Conservation (phyloP, 1,140 invertebrate genomes). For the Calephelis virginiensis region DNA sequence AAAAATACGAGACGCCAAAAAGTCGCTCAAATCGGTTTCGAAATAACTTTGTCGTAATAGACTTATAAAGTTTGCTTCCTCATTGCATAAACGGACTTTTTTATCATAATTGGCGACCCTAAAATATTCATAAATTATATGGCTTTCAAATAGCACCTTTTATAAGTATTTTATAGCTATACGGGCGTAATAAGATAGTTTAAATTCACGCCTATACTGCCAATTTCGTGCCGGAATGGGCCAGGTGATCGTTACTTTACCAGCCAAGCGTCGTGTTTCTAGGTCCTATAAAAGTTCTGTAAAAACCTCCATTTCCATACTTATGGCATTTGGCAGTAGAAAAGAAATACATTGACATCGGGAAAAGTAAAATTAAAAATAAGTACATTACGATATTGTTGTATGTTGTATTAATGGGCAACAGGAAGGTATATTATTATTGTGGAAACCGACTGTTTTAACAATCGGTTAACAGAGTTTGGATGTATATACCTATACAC, state of each 20-base stretch:
- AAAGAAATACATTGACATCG: too few relatives aligned
- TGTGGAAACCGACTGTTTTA: too few relatives aligned
- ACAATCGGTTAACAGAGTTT: too few relatives aligned
- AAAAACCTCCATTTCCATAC: too few relatives aligned
- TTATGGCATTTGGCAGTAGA: too few relatives aligned
- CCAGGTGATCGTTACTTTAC: slow-evolving; percentile 2
- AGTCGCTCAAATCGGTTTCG: neutral
- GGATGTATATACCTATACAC: too few relatives aligned
- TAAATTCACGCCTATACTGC: slow-evolving; percentile 17
- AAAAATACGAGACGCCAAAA: neutral
- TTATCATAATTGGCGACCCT: slow-evolving; percentile 4
- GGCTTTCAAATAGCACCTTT: neutral
- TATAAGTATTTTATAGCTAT: slow-evolving; percentile 11
- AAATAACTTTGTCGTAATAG: neutral
- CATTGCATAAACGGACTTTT: neutral
- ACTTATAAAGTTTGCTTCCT: slow-evolving; percentile 7
- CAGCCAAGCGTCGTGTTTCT: neutral
- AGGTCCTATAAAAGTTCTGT: too few relatives aligned
- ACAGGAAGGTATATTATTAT: too few relatives aligned
- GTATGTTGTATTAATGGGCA: too few relatives aligned
- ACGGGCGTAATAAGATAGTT: slow-evolving; percentile 15
- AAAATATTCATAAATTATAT: slow-evolving; percentile 5
- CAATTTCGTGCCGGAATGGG: slow-evolving; percentile 6
- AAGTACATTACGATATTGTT: too few relatives aligned
- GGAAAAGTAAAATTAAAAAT: too few relatives aligned